Evolutionary conservation across 2,888 invertebrate genomes (phyloP).

Genomic region (Folsomia candida): DNA sequence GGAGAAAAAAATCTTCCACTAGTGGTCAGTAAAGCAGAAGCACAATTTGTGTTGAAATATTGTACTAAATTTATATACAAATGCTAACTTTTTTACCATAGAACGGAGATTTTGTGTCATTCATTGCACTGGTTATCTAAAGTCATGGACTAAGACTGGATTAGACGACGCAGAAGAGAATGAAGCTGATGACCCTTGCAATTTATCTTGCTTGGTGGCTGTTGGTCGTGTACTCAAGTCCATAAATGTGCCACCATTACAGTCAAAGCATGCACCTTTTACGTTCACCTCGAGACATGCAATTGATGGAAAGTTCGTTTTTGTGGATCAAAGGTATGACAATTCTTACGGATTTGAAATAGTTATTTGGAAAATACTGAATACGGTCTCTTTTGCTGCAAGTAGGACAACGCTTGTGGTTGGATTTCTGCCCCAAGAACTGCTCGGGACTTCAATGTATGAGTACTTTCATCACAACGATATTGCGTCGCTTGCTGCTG

Average conservation of each 20-base stretch:
- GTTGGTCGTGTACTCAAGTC: conserved; percentile 73
- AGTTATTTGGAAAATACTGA: neutral
- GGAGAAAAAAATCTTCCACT: conserved; percentile 53
- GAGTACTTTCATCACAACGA: conserved; percentile 85
- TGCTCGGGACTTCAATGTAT: conserved; percentile 87
- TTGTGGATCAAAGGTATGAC: conserved; percentile 81
- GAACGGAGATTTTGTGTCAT: conserved; percentile 85
- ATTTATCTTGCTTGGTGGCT: conserved; percentile 82
- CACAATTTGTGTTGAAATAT: neutral
- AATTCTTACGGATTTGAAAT: neutral
- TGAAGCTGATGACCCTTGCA: conserved; percentile 66
- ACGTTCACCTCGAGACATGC: conserved; percentile 82
- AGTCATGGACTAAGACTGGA: conserved; percentile 84
- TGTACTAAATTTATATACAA: neutral
- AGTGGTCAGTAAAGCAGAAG: conserved; percentile 12
- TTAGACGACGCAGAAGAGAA: conserved; percentile 66
- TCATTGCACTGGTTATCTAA: conserved; percentile 89
- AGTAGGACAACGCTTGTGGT: conserved; percentile 78
- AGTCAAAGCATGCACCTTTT: conserved; percentile 63
- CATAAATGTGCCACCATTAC: conserved; percentile 51
- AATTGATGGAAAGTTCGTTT: conserved; percentile 86
- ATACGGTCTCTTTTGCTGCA: conserved; percentile 4
- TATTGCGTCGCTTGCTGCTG: conserved; percentile 72
- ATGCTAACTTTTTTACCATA: too few species aligned
- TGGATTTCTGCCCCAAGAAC: conserved; percentile 88